Conservation (phyloP, 1,140 invertebrate genomes). For the Drosophila seguyi region DNA sequence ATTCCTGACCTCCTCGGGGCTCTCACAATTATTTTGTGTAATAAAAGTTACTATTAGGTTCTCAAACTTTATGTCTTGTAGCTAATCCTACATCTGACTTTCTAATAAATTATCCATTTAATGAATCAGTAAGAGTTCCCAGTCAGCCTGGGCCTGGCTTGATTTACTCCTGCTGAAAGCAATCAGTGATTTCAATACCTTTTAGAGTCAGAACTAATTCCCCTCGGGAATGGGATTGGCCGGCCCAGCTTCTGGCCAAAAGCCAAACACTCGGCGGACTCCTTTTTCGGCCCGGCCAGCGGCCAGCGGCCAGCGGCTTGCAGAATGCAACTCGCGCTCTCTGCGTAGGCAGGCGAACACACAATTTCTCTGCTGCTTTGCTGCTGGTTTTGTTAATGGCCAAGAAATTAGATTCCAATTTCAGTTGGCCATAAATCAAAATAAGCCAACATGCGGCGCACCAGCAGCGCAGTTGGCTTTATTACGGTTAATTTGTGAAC, state of each 20-base stretch:
- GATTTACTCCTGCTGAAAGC: constrained; percentile 30
- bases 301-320: not conserved
- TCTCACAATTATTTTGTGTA: not conserved
- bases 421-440: constrained; percentile 77
- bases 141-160: not conserved
- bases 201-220: constrained; percentile 44
- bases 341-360: constrained; percentile 63
- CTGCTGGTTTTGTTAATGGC: constrained; percentile 80
- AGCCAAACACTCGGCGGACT: constrained; percentile 20
- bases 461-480: constrained; percentile 51
- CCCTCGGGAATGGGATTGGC: constrained; percentile 24
- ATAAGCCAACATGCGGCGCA: constrained; percentile 50
- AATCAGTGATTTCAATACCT: constrained; percentile 21
- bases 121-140: constrained; percentile 25
- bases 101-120: constrained; percentile 18
- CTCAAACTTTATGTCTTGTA: not conserved
- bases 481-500: constrained; percentile 83
- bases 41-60: not conserved
- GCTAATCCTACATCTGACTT: constrained; percentile 8
- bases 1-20: not conserved
- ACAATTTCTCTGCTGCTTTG: constrained; percentile 49
- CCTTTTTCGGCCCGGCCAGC: constrained; percentile 19
- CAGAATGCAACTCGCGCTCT: constrained; percentile 11
- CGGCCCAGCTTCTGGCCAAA: constrained; percentile 16
- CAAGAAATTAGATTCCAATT: constrained; percentile 83